A percentile compares a stretch with the other conserved stretches of the same genome.
These are phyloP conservation scores for Cotesia glomerata DNA, from an alignment of 1,140 invertebrate species.

Conservation along the genomic window DNA sequence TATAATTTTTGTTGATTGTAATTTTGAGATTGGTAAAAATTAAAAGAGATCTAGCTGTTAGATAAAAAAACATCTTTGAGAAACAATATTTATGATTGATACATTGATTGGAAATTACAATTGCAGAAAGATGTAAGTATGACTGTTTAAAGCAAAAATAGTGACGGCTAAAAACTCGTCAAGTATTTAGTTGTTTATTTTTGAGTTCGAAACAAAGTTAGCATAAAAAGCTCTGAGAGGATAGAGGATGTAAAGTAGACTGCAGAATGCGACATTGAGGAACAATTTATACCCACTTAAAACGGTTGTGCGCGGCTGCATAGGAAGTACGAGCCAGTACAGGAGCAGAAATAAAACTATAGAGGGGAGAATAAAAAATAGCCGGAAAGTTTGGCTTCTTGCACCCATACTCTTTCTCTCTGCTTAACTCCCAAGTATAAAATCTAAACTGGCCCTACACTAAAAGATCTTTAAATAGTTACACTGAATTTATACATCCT, in stretches of 20 bases:
- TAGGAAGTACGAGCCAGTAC: conserved; percentile 22
- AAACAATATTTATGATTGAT: too few species aligned
- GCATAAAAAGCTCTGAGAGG: background rate
- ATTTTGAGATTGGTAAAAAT: too few species aligned
- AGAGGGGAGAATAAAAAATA: conserved; percentile 26
- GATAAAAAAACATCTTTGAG: too few species aligned
- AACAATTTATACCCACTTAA: conserved; percentile 42
- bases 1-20: too few species aligned
- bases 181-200: background rate
- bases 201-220: background rate
- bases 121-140: too few species aligned
- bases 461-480: conserved; percentile 51
- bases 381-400: conserved; percentile 32
- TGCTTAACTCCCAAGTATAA: conserved; percentile 39
- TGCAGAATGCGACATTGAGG: conserved; percentile 40
- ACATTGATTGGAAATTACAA: too few species aligned
- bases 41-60: too few species aligned
- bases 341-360: conserved; percentile 12
- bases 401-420: conserved; percentile 14
- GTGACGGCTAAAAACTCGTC: too few species aligned
- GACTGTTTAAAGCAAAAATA: too few species aligned
- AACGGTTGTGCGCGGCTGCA: conserved; percentile 9
- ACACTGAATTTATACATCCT: conserved; percentile 48
- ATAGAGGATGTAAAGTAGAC: conserved; percentile 37
- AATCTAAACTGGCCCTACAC: conserved; percentile 45